Evolutionary conservation across 1,140 invertebrate species (phyloP).

Genomic region (Listronotus bonariensis): DNA sequence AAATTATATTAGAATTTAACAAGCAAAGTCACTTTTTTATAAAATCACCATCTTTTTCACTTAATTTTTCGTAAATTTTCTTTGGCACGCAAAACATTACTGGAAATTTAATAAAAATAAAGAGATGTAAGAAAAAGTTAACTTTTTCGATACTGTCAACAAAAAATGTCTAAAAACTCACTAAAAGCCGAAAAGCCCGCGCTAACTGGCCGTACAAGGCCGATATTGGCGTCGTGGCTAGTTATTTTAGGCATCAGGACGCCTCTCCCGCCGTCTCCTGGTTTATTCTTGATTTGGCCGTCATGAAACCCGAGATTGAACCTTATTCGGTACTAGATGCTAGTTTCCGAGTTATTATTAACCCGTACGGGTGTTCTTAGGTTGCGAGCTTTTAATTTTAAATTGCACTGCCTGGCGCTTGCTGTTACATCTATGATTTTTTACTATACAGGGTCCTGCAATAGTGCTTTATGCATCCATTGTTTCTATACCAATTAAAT

Average conservation of each 20-base stretch:
- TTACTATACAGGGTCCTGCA: too few relatives aligned
- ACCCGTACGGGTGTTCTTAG: constrained; percentile 49
- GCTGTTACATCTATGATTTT: too few relatives aligned
- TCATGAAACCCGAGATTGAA: constrained; percentile 56
- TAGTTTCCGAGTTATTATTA: constrained; percentile 51
- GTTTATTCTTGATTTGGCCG: constrained; percentile 55
- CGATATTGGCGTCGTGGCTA: constrained; percentile 43
- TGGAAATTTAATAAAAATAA: too few relatives aligned
- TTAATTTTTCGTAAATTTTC: too few relatives aligned
- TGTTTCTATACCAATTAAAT: too few relatives aligned
- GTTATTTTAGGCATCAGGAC: constrained; percentile 53
- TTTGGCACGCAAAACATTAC: too few relatives aligned
- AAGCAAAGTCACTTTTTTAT: background rate
- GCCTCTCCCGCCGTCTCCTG: constrained; percentile 45
- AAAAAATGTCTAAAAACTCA: constrained; percentile 31
- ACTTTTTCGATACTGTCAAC: background rate
- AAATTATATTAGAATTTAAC: constrained; percentile 2
- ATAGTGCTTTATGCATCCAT: too few relatives aligned
- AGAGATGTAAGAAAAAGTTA: too few relatives aligned
- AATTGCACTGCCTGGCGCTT: constrained; percentile 27
- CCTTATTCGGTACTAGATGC: constrained; percentile 53
- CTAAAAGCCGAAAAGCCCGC: constrained; percentile 35
- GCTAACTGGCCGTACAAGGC: constrained; percentile 51
- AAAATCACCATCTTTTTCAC: too few relatives aligned
- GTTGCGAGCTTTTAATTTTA: constrained; percentile 40